A percentile compares a stretch with the other conserved stretches of the same genome.
Evolutionary conservation across 2,888 invertebrate species (phyloP).

Genomic region (Polia nebulosa): DNA sequence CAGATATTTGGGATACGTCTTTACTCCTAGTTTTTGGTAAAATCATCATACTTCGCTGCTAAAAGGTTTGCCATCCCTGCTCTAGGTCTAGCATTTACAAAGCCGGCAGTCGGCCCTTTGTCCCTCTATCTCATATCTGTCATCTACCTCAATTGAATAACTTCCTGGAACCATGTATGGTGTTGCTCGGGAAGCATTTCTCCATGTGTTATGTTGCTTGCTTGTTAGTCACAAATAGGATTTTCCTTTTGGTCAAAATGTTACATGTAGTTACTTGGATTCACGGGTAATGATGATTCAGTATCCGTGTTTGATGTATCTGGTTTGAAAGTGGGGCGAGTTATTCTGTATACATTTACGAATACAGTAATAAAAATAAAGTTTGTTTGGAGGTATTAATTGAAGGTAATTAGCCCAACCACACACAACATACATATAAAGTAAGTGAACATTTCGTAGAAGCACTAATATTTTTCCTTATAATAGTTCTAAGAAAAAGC

Average conservation of each 20-base stretch:
- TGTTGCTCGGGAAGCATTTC: constrained; percentile 76
- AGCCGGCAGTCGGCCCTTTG: constrained; percentile 57
- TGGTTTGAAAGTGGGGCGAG: background rate
- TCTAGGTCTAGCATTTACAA: constrained; percentile 28
- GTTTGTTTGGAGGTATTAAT: background rate
- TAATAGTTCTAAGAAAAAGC: constrained; percentile 17
- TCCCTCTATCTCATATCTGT: constrained; percentile 73
- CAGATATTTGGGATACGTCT: too few relatives aligned
- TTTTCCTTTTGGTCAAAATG: constrained; percentile 64
- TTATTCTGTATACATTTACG: background rate
- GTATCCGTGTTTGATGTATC: constrained; percentile 30
- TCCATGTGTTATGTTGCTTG: constrained; percentile 61
- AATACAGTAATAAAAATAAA: background rate
- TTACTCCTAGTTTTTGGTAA: too few relatives aligned
- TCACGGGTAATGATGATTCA: constrained; percentile 51
- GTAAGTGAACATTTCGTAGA: background rate
- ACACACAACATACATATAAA: background rate
- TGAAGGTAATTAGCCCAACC: too few relatives aligned
- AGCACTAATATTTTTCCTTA: background rate
- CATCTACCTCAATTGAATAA: constrained; percentile 70
- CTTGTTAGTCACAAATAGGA: constrained; percentile 72
- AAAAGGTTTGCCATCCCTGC: background rate
- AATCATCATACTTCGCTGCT: background rate
- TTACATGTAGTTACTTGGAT: constrained; percentile 39
- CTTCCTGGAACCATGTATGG: constrained; percentile 77